These are phyloP conservation scores for Calycopis cecrops DNA, from an alignment of 1,140 invertebrate genomes.

Conservation along the genomic window DNA sequence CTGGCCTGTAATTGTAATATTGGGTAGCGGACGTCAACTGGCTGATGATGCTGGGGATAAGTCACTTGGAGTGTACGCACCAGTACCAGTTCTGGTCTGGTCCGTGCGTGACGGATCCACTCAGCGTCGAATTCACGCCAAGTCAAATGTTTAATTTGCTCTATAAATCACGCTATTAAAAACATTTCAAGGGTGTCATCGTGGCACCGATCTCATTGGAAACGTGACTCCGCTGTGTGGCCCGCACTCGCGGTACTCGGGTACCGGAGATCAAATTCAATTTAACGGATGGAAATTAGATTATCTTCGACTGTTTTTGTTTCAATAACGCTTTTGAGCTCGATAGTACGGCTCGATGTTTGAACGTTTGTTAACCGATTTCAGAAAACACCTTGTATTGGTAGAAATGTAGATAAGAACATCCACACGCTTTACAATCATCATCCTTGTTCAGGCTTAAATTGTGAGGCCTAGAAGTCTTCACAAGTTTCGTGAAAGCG, in stretches of 20 bases:
- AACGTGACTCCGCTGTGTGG: constrained; percentile 58
- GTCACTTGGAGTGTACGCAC: constrained; percentile 27
- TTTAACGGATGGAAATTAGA: constrained; percentile 55
- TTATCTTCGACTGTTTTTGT: constrained; percentile 34
- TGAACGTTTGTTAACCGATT: no score
- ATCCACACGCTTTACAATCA: no score
- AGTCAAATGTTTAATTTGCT: constrained; percentile 74
- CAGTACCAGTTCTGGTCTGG: constrained; percentile 33
- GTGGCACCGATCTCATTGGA: constrained; percentile 62
- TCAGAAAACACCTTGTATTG: no score
- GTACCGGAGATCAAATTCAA: constrained; percentile 43
- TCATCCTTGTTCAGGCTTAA: no score
- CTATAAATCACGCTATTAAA: constrained; percentile 73
- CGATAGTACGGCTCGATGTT: not conserved
- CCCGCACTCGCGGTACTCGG: constrained; percentile 24
- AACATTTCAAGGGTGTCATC: constrained; percentile 73
- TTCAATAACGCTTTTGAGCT: constrained; percentile 22
- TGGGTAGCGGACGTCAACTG: no score
- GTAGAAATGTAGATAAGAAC: no score
- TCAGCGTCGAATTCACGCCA: constrained; percentile 69
- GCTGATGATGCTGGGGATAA: no score
- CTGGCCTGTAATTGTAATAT: no score
- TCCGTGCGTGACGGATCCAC: constrained; percentile 70
- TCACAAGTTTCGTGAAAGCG: no score
- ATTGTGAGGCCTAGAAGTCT: no score